phyloP scores from a whole-genome alignment of 2,888 invertebrate genomes.

The Antheraea assamensis region DNA sequence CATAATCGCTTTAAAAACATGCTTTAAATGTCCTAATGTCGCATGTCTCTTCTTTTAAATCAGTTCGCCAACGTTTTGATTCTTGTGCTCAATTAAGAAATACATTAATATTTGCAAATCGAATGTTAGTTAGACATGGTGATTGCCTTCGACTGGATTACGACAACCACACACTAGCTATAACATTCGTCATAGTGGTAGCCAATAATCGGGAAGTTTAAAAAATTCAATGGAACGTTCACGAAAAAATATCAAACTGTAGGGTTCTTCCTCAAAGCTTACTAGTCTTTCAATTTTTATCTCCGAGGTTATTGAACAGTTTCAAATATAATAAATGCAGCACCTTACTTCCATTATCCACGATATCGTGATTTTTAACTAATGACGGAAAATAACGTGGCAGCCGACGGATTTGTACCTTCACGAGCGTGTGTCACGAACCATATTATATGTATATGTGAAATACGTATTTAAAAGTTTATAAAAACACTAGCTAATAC shows the following conservation, averaged over 20 bases:
- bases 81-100: too few relatives aligned
- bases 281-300: not conserved
- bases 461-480: not conserved
- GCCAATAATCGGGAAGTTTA: too few relatives aligned
- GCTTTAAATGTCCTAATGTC: too few relatives aligned
- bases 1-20: too few relatives aligned
- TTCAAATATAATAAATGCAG: conserved; percentile 8
- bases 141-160: too few relatives aligned
- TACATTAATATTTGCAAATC: too few relatives aligned
- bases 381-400: conserved; percentile 35
- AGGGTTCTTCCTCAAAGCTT: not conserved
- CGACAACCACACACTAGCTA: too few relatives aligned
- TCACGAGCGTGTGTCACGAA: conserved; percentile 41
- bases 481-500: not conserved
- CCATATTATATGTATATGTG: conserved; percentile 24
- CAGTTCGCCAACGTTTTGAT: too few relatives aligned
- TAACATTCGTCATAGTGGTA: too few relatives aligned
- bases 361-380: conserved; percentile 36
- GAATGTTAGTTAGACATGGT: too few relatives aligned
- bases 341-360: conserved; percentile 28
- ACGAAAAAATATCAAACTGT: not conserved
- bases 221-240: not conserved
- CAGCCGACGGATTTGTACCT: conserved; percentile 25
- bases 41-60: too few relatives aligned
- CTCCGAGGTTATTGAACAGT: conserved; percentile 21